Percentiles rank a stretch among this genome's conserved stretches.
Evolutionary conservation across 1,140 invertebrate genomes (phyloP).

Genomic region (Macrocentrus cingulum): DNA sequence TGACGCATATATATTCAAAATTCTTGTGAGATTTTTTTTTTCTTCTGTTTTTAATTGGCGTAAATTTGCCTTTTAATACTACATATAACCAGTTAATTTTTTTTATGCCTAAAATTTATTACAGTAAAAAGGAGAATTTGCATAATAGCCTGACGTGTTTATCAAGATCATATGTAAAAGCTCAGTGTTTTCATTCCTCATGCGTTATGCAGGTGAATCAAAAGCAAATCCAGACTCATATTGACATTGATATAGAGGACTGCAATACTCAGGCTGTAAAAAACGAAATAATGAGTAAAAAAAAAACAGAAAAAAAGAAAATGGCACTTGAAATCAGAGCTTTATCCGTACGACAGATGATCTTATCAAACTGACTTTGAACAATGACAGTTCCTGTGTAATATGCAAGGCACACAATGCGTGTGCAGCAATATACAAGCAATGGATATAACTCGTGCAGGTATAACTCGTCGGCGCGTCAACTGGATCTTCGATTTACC

Average conservation of each 20-base stretch:
- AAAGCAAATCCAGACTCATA: slow-evolving; percentile 1
- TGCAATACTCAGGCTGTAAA: slow-evolving; percentile 5
- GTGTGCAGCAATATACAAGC: background rate
- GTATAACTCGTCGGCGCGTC: slow-evolving; percentile 11
- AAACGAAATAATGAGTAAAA: background rate
- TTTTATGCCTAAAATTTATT: no score
- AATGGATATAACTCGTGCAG: slow-evolving; percentile 2
- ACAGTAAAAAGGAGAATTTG: background rate
- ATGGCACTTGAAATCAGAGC: slow-evolving; percentile 22
- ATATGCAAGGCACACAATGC: slow-evolving; percentile 14
- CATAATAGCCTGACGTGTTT: background rate
- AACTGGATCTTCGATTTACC: slow-evolving; percentile 16
- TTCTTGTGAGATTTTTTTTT: no score
- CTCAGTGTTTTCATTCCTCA: slow-evolving; percentile 20
- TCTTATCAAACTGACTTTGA: slow-evolving; percentile 25
- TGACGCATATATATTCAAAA: background rate
- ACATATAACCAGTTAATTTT: no score
- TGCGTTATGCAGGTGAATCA: slow-evolving; percentile 11
- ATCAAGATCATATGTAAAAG: slow-evolving; percentile 20
- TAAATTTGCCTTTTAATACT: background rate
- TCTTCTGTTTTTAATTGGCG: no score
- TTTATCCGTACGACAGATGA: slow-evolving; percentile 22
- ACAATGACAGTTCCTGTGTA: slow-evolving; percentile 13
- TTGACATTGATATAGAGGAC: slow-evolving; percentile 5
- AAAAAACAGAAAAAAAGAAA: slow-evolving; percentile 21